A percentile compares a stretch with the other conserved stretches of the same genome.
Conservation (phyloP, 2,113 vertebrate genomes). For the Morone chrysops region DNA sequence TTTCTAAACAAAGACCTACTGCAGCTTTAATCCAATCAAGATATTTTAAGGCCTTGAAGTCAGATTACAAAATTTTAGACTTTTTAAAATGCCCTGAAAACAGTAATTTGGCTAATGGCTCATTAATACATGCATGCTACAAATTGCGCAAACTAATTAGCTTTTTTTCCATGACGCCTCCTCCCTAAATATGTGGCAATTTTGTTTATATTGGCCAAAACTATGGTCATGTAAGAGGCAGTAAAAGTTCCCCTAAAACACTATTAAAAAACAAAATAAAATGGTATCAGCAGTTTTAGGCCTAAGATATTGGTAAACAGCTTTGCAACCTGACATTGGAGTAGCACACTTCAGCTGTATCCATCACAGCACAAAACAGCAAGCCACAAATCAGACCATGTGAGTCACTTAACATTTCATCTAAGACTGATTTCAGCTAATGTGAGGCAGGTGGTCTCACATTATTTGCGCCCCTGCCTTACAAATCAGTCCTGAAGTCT, state of each 20-base stretch:
- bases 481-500: not conserved
- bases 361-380: not conserved
- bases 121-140: no score
- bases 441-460: not conserved
- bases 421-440: conserved; percentile 2
- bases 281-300: not conserved
- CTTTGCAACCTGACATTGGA: not conserved
- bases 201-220: not conserved
- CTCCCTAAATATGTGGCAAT: not conserved
- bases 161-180: no score
- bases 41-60: no score
- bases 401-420: conserved; percentile 12
- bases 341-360: no score
- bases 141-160: no score
- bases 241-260: not conserved
- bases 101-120: no score
- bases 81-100: no score
- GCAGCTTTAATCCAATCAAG: no score
- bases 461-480: not conserved
- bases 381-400: not conserved
- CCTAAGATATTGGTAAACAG: not conserved
- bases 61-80: no score
- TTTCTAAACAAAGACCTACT: no score
- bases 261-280: not conserved
- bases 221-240: no score